Evolutionary conservation across 2,888 invertebrate genomes (phyloP).

Genomic region (Acanthopleura granulata): DNA sequence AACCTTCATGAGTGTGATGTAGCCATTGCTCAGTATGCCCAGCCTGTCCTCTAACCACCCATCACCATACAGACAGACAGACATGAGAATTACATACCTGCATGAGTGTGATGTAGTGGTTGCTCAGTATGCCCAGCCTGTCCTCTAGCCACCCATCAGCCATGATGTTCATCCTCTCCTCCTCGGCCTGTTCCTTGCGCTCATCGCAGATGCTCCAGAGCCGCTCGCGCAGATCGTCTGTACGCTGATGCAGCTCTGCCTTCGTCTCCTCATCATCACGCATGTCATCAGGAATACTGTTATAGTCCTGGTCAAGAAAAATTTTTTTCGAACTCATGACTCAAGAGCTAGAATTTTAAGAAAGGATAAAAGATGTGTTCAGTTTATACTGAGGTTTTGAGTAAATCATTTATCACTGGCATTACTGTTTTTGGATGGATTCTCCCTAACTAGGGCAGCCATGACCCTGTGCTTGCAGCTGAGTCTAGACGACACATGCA

Average conservation of each 20-base stretch:
- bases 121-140: conserved; percentile 65
- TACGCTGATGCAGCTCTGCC: conserved; percentile 67
- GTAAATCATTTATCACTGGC: no score
- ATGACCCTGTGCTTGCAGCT: no score
- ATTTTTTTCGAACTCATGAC: no score
- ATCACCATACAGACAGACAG: conserved; percentile 35
- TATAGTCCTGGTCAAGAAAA: conserved; percentile 57
- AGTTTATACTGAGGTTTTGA: no score
- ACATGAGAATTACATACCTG: conserved; percentile 44
- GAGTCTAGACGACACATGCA: no score
- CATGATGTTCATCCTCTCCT: conserved; percentile 59
- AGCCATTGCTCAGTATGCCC: conserved; percentile 66
- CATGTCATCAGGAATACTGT: conserved; percentile 66
- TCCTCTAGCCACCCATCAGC: conserved; percentile 69
- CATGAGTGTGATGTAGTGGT: conserved; percentile 68
- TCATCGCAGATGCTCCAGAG: conserved; percentile 69
- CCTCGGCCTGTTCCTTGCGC: conserved; percentile 66
- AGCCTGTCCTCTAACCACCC: conserved; percentile 68
- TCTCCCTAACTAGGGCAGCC: no score
- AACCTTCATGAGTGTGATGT: conserved; percentile 67
- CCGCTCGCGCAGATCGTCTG: conserved; percentile 67
- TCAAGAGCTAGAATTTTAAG: no score
- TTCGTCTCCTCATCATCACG: conserved; percentile 68
- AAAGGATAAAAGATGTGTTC: no score
- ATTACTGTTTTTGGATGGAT: no score